Base-by-base conservation (phyloP, 1,140 invertebrate species). In the Heliconius hewitsoni region DNA sequence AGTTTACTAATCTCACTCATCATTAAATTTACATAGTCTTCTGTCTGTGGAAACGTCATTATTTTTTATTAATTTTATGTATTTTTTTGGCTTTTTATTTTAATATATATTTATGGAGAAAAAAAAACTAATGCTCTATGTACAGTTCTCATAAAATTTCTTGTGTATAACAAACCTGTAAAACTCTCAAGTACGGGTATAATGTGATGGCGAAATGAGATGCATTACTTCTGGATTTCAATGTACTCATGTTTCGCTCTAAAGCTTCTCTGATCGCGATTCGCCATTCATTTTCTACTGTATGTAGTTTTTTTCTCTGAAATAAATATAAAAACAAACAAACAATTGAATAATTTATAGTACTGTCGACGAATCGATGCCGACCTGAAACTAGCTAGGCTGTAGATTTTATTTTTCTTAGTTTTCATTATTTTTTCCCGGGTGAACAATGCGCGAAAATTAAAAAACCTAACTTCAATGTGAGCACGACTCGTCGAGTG, bases 151-250 rank as follows among this genome's bases (percentile, higher is more conserved):
- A 34, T 19, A 52, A 52, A 5, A 18, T 19, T 52, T 52, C 50
- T 52, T 52, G 18, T 52, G 55, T 23, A 66, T 30, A 95, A 66
- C 71, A 83, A 74, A 95, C 94, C 39, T 96, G 91, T 30, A 98
- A 89, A 19, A 96, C 94, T 78, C 95, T 95, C 16, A 99, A 93
- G 90, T 97, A 99, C 0, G 98, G 96, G 93, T 97, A 96, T 52
- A 98, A 84, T 77, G 96, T 96, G 42, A 97, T 95, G 2, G 94
- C 90, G 73, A 85, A 87, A 55, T 94, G 91, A 16, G 94, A 95
- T 1, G 91, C 93, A 52, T 84, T 90, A 83, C 88, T 93, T 77
- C 95, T 90, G n/a, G 92, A 91, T 34, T 92, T 94, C 87, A 98
- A 90, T 9, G 95, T 94, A 74, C 95, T 91, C 46, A 98, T 86